Evolutionary conservation across 2,888 invertebrate species (phyloP), one percentile per base, ranked within the genome.

Genomic region (Drosophila limbata): DNA sequence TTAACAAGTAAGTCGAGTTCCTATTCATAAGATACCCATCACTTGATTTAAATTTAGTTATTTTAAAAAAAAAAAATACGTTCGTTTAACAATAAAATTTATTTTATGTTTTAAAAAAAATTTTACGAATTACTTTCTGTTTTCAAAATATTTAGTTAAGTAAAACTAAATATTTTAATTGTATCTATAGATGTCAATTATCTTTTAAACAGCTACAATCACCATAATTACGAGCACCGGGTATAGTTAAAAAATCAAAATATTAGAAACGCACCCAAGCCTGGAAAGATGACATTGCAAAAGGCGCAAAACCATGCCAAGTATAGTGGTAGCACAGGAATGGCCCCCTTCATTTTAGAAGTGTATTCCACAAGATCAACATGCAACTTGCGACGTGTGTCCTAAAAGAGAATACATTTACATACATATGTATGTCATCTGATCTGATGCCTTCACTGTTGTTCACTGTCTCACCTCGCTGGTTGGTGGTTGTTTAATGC

Each of bases 301-400:
- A 97, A 91, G 59, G 98, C 94, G 91, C 98, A 98, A 91, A 97
- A 94, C 95, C 97, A 96, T 8, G 98, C 98, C 56, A 98, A 93
- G 55, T 95, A 95, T 9, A 96, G 93, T 0, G 98, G 98, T 90
- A 99, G 94, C 73, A 97, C 96, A 0, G 99, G 98, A 77, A 99
- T 97, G 33, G 98, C 98, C 25, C 96, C 97, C 80, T 96, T 96
- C 95, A 98, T 98, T 90, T 96, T 94, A 1, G 98, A 97, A 69
- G 95, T 95, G 91, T 96, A 96, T 88, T 97, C 97, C 17, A 97
- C 95, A 71, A 97, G 93, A 25, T 95, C 95, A 0, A 95, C 93
- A 86, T 97, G 97, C 76, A 97, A 93, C 91, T 96, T 97, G 59
- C 95, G 95, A 74, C 95, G 94, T 0, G 94, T 95, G 77, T 96